These are phyloP conservation scores for Oscheius onirici DNA, from an alignment of 2,888 invertebrate species.

Conservation along the genomic window DNA sequence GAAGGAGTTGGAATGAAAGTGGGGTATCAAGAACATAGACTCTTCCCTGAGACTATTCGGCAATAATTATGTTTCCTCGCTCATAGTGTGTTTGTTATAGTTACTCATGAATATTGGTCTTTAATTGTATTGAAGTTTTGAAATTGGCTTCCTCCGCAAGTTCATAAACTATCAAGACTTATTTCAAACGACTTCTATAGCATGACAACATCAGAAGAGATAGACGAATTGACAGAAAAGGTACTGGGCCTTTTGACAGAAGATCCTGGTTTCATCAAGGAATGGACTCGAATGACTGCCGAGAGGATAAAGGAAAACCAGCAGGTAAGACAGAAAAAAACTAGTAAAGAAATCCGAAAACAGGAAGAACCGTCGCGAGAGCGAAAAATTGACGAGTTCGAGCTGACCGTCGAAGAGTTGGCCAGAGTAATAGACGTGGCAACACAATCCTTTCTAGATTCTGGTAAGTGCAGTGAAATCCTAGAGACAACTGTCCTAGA, in stretches of 20 bases:
- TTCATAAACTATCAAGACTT: neutral
- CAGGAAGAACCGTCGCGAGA: no score
- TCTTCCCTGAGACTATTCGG: constrained; percentile 56
- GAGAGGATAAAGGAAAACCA: neutral
- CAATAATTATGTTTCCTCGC: neutral
- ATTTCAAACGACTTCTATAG: neutral
- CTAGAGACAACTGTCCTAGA: neutral
- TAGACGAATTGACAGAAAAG: constrained; percentile 18
- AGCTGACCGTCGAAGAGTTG: constrained; percentile 5
- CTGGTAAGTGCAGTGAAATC: neutral
- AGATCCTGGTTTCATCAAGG: neutral
- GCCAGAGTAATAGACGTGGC: constrained; percentile 5
- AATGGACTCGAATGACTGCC: constrained; percentile 1
- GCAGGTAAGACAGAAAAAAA: neutral
- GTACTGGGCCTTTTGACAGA: neutral
- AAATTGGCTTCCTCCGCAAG: neutral
- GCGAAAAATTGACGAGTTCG: neutral
- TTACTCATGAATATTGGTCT: neutral
- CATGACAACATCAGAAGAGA: constrained; percentile 2
- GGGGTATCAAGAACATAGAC: constrained; percentile 59
- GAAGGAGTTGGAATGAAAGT: constrained; percentile 93
- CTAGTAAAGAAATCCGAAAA: no score
- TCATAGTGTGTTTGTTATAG: constrained; percentile 13
- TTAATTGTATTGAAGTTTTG: neutral
- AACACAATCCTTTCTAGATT: constrained; percentile 8